Percentiles rank a stretch among this genome's conserved stretches.
These are phyloP conservation scores for Hymenochirus boettgeri DNA, from an alignment of 2,113 vertebrate species.

Conservation along the genomic window DNA sequence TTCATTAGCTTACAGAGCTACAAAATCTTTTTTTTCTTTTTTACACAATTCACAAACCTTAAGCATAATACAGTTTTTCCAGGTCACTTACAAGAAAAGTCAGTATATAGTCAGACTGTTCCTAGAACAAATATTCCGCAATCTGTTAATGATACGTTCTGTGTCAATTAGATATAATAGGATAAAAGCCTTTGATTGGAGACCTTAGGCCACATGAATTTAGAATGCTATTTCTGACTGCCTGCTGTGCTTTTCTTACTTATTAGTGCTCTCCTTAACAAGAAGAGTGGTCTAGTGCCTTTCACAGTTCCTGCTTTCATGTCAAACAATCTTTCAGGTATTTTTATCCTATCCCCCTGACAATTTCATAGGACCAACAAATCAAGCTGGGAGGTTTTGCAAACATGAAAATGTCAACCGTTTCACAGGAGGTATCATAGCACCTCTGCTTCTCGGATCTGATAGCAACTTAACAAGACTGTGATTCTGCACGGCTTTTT, in stretches of 20 bases:
- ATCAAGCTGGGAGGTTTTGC: slow-evolving; percentile 52
- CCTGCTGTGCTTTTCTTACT: slow-evolving; percentile 35
- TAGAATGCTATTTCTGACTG: slow-evolving; percentile 56
- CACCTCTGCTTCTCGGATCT: slow-evolving; percentile 34
- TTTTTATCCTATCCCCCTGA: slow-evolving; percentile 51
- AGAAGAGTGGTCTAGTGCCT: slow-evolving; percentile 39
- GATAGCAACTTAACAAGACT: slow-evolving; percentile 29
- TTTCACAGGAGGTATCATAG: slow-evolving; percentile 44
- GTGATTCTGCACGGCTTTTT: slow-evolving; percentile 26
- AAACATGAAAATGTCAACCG: slow-evolving; percentile 54
- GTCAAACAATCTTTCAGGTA: slow-evolving; percentile 43
- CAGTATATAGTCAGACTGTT: slow-evolving; percentile 62
- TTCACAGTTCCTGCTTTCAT: slow-evolving; percentile 44
- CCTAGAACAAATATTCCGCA: slow-evolving; percentile 62
- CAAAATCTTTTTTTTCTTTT: neutral
- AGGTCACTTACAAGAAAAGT: slow-evolving; percentile 58
- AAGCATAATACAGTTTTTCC: slow-evolving; percentile 47
- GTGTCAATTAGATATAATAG: slow-evolving; percentile 71
- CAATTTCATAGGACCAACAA: slow-evolving; percentile 52
- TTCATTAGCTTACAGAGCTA: slow-evolving; percentile 68
- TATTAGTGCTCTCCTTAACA: slow-evolving; percentile 44
- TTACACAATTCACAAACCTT: no score
- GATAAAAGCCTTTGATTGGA: slow-evolving; percentile 62
- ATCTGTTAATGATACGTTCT: slow-evolving; percentile 73
- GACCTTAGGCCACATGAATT: slow-evolving; percentile 54